phyloP scores from a whole-genome alignment of 2,797 vertebrate species.

The Podargus strigoides region DNA sequence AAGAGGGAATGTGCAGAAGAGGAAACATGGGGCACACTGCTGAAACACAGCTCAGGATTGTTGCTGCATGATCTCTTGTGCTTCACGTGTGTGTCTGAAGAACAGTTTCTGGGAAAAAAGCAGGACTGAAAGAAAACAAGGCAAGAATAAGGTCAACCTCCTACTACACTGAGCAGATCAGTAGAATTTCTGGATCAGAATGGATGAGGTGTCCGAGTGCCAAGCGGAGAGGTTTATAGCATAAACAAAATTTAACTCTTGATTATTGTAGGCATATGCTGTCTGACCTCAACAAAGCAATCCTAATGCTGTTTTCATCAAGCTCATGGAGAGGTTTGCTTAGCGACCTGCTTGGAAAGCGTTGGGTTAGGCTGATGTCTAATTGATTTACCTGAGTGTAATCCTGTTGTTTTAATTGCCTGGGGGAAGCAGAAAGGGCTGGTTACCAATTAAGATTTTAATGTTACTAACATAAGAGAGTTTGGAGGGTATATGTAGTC shows the following conservation, averaged over 20 bases:
- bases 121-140: background rate
- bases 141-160: background rate
- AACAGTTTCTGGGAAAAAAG: background rate
- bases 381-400: constrained; percentile 45
- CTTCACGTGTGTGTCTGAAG: background rate
- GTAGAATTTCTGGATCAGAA: background rate
- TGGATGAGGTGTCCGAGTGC: background rate
- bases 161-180: background rate
- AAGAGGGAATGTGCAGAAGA: background rate
- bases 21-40: background rate
- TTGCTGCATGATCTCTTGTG: background rate
- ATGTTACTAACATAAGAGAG: constrained; percentile 37
- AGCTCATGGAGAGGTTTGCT: background rate
- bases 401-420: constrained; percentile 41
- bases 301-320: background rate
- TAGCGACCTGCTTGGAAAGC: background rate
- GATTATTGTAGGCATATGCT: background rate
- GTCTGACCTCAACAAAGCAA: background rate
- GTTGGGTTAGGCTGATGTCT: background rate
- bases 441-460: constrained; percentile 51
- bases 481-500: constrained; percentile 16
- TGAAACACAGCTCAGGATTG: background rate
- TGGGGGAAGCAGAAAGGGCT: constrained; percentile 9
- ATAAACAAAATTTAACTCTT: background rate
- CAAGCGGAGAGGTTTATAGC: background rate